Base-by-base conservation (phyloP, 2,113 vertebrate genomes). In the Larimichthys polyactis region DNA sequence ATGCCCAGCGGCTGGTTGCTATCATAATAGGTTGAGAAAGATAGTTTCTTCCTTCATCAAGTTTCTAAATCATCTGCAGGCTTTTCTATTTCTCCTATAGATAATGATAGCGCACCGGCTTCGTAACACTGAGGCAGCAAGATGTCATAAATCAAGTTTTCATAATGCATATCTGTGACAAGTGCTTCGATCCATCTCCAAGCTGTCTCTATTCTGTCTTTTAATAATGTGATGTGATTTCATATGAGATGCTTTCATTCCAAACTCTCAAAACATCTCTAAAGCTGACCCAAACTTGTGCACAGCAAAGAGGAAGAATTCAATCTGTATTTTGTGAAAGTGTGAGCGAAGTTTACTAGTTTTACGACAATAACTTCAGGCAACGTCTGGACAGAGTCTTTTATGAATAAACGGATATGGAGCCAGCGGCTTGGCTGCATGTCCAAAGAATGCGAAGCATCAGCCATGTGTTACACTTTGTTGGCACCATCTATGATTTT, bases 1-100 rank as follows among this genome's bases (percentile, higher is more conserved):
- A 88, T 77, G 87, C 90, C 89, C 24, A 3, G 36, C 24, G 82
- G 87, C 86, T 81, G 80, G 19, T 81, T 91, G 81, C 84, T 75
- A 72, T 90, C 79, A 86, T 85, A 85, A 88, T 79, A 83, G 70
- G 79, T 72, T 32, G 75, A 82, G 66, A 88, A 59, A 74, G 71
- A 85, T 89, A 16, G 46, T 89, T 88, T 89, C 57, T 76, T 60
- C 76, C 62, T 75, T 90, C 86, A 70, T 92, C 88, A 85, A 72
- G 75, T 86, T 88, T 91, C 77, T 84, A 71, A 90, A 90, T 85
- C 79, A 69, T 92, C 90, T 89, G 80, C 71, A 32, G 90, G 83
- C 72, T 87, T 90, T 91, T 87, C 58, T 78, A 77, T 84, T 71
- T 78, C 82, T 60, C 79, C 77, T 66, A 46, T 48, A 87, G 82